A percentile compares a stretch with the other conserved stretches of the same genome.
Conservation (phyloP, 2,888 invertebrate genomes). For the Yponomeuta evonymella region DNA sequence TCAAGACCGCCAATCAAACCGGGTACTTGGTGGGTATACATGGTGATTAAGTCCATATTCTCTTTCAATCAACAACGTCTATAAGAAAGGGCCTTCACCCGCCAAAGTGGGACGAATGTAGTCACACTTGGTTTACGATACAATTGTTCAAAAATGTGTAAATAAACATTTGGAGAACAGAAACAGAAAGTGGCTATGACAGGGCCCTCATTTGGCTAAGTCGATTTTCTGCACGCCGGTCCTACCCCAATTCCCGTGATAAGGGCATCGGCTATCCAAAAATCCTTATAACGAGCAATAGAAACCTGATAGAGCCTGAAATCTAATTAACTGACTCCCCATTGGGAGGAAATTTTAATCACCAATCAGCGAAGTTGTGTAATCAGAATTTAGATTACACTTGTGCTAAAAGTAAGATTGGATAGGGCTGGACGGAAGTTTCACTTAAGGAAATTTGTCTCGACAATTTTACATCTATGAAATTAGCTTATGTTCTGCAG, state of each 20-base stretch:
- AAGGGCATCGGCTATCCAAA: neutral
- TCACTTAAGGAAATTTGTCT: neutral
- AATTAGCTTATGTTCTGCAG: neutral
- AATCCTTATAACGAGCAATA: slow-evolving; percentile 28
- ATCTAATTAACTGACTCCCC: slow-evolving; percentile 50
- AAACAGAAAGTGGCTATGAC: too few species aligned
- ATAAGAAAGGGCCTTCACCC: too few species aligned
- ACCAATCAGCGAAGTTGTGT: slow-evolving; percentile 39
- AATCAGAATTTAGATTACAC: slow-evolving; percentile 40
- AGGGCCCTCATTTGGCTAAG: too few species aligned
- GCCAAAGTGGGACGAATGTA: too few species aligned
- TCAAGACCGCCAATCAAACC: too few species aligned
- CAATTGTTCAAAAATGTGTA: too few species aligned
- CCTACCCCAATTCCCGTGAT: neutral
- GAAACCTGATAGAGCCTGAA: slow-evolving; percentile 41
- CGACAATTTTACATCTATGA: neutral
- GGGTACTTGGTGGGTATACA: too few species aligned
- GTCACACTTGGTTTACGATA: too few species aligned
- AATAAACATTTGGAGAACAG: too few species aligned
- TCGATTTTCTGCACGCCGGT: too few species aligned
- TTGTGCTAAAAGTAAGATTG: slow-evolving; percentile 16
- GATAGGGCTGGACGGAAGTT: slow-evolving; percentile 10
- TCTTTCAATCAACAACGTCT: too few species aligned
- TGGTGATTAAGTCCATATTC: too few species aligned
- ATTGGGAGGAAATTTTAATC: slow-evolving; percentile 45